Percentiles rank a stretch among this genome's conserved stretches.
These are phyloP conservation scores for Miopithecus talapoin DNA, from an alignment of 2,797 vertebrate species.

Conservation along the genomic window DNA sequence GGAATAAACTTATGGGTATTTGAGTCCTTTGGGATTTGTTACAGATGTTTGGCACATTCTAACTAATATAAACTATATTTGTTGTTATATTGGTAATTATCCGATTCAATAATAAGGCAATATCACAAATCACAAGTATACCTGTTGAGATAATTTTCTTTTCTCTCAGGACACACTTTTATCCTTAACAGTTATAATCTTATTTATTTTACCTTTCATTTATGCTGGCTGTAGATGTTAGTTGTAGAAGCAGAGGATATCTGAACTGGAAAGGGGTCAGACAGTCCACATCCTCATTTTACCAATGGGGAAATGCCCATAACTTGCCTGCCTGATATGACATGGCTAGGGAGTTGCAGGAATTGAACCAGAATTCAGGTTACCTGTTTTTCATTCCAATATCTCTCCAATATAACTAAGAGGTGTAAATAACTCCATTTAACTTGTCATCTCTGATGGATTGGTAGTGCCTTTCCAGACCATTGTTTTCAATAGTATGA, in stretches of 20 bases:
- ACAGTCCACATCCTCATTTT: background rate
- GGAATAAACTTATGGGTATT: background rate
- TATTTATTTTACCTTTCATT: background rate
- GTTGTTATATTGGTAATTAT: background rate
- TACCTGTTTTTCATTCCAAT: background rate
- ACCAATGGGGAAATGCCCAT: background rate
- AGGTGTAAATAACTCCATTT: background rate
- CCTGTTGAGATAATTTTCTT: background rate
- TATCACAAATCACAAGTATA: background rate
- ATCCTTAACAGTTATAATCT: background rate
- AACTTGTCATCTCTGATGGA: background rate
- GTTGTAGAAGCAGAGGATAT: background rate
- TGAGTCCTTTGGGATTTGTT: background rate
- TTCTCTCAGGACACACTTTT: background rate
- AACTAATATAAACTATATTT: background rate
- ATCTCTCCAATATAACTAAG: background rate
- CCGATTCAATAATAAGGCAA: conserved; percentile 11
- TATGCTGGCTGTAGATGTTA: background rate
- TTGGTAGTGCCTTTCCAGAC: background rate
- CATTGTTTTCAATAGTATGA: background rate
- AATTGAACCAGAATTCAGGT: background rate
- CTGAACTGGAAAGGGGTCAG: background rate
- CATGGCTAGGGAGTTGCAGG: background rate
- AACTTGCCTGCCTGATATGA: background rate
- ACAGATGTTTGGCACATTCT: background rate